Base-by-base conservation (phyloP, 2,113 vertebrate species). In the Chelonoidis abingdonii region DNA sequence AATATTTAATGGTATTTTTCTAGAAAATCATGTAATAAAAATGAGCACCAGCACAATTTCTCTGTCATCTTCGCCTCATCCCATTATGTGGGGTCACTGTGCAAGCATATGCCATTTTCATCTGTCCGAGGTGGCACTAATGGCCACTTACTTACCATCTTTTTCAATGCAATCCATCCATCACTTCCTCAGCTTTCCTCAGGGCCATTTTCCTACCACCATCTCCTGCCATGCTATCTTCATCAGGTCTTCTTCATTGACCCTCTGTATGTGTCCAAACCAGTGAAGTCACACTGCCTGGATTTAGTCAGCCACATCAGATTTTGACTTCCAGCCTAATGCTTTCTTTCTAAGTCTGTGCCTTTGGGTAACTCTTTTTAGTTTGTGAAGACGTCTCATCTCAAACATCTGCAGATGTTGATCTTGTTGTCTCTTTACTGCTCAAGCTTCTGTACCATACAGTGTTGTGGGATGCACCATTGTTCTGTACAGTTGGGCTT, bases 11-110 rank as follows among this genome's bases (percentile, higher is more conserved):
- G 25, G 4, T 87, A 89, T 82, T 90, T 72, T 86, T 94, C 85
- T 87, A 62, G 19, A 97, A 97, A 90, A 89, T 89, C 3, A 83
- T 75, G 54, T 84, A 92, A 84, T 94, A 87, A 94, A 94, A 90
- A 57, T 79, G 80, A 78, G 49, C 27, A 25, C n/a, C 11, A 78
- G 53, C 52, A 56, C 44, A 44, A 76, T 76, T 35, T 65, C 31
- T 65, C 16, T 31, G 38, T 41, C 21, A 10, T 38, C n/a, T 41
- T 72, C 8, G 19, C 16, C 38, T 75, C 41, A 25, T 75, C 62
- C 29, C 62, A 65, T 35, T 17, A 35, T 65, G 31, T 65, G 62
- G 62, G 14, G 16, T 65, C 31, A 65, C 31, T 65, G 62, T n/a
- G 62, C 14, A n/a, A 8, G 62, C 31, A 35, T 35, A 35, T 65